A percentile compares a stretch with the other conserved stretches of the same genome.
Conservation (phyloP, 2,888 invertebrate genomes). For the Leptinotarsa juncta region DNA sequence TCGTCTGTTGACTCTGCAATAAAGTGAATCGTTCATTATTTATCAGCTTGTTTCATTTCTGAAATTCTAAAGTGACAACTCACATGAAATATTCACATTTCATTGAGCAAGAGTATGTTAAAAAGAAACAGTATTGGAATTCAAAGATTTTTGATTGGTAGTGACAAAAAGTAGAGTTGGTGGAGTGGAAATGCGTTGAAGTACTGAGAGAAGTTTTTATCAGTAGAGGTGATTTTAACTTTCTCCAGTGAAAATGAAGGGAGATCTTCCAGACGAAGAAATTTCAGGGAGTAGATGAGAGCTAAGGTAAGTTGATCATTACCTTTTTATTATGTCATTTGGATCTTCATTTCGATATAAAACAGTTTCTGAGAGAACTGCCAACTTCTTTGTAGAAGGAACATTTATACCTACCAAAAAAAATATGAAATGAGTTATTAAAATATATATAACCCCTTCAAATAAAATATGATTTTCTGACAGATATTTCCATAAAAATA, state of each 20-base stretch:
- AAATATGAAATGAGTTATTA: too few species aligned
- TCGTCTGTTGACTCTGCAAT: constrained; percentile 66
- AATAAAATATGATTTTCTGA: too few species aligned
- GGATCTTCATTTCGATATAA: too few species aligned
- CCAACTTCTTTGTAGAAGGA: too few species aligned
- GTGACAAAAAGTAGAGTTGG: too few species aligned
- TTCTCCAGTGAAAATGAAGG: neutral
- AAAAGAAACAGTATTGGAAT: neutral
- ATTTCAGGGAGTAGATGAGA: neutral
- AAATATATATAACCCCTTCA: too few species aligned
- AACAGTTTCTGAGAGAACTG: too few species aligned
- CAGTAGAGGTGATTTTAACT: neutral
- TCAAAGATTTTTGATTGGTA: too few species aligned
- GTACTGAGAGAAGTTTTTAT: too few species aligned
- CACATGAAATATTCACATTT: constrained; percentile 6
- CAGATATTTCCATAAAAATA: too few species aligned
- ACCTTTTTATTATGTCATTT: neutral
- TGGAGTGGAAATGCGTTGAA: too few species aligned
- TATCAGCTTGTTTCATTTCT: constrained; percentile 36
- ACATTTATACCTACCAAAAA: too few species aligned
- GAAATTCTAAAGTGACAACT: neutral
- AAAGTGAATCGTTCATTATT: constrained; percentile 67
- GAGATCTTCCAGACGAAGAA: neutral
- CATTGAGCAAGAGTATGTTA: neutral
- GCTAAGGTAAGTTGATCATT: neutral